Percentiles rank a stretch among this genome's conserved stretches.
These are phyloP conservation scores for Dreissena polymorpha DNA, from an alignment of 1,140 invertebrate species.

Conservation along the genomic window DNA sequence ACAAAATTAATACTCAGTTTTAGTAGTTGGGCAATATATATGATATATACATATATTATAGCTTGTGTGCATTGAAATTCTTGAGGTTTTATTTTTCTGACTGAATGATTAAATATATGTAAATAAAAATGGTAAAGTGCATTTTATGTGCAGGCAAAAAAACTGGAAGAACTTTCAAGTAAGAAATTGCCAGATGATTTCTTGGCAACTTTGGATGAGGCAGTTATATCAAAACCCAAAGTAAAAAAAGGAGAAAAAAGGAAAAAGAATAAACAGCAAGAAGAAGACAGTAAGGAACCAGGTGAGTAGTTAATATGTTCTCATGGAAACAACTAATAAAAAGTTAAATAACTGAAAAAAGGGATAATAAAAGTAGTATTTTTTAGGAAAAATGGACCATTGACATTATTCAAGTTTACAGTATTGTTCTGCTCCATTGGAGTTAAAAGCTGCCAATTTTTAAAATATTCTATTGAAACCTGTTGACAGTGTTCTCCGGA, in stretches of 20 bases:
- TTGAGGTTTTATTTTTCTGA: background rate
- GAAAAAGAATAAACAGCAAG: constrained; percentile 15
- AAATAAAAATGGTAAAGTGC: background rate
- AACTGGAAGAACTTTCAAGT: constrained; percentile 14
- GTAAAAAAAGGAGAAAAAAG: constrained; percentile 4
- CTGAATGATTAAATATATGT: background rate
- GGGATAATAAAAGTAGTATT: background rate
- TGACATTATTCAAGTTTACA: background rate
- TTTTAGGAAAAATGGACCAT: background rate
- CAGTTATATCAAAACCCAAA: constrained; percentile 9
- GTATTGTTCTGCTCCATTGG: background rate
- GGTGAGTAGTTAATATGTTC: too few species aligned
- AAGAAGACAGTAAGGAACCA: background rate
- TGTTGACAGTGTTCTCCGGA: too few species aligned
- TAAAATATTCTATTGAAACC: too few species aligned
- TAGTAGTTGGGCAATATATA: too few species aligned
- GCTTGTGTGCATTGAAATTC: background rate
- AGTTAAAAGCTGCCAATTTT: background rate
- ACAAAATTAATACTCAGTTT: too few species aligned
- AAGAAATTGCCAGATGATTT: constrained; percentile 39
- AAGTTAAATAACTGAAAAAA: background rate
- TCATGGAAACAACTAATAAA: background rate
- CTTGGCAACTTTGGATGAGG: constrained; percentile 30
- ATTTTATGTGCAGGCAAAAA: constrained; percentile 21
- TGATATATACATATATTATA: constrained; percentile 37